These are phyloP conservation scores for Macropis europaea DNA, from an alignment of 2,888 invertebrate species.

Conservation along the genomic window DNA sequence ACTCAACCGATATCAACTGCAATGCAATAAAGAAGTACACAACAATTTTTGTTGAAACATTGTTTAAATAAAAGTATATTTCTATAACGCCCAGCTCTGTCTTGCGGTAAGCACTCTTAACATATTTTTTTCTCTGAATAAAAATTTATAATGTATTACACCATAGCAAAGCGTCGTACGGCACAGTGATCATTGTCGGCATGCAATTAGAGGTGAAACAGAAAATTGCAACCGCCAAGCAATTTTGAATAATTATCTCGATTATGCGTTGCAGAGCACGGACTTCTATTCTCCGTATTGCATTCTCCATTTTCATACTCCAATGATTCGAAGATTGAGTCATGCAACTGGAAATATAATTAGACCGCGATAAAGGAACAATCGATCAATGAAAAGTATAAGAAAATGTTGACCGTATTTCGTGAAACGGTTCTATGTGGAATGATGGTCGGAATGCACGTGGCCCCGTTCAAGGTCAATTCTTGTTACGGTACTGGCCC, in stretches of 20 bases:
- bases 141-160: too few species aligned
- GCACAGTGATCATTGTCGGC: too few species aligned
- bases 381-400: background rate
- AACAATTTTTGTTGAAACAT: too few species aligned
- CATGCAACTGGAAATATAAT: background rate
- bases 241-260: background rate
- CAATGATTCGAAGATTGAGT: background rate
- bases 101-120: too few species aligned
- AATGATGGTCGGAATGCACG: conserved; percentile 28
- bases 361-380: background rate
- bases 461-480: conserved; percentile 49
- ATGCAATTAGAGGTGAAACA: background rate
- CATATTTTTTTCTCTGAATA: too few species aligned
- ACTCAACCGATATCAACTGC: too few species aligned
- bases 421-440: conserved; percentile 6
- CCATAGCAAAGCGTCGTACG: too few species aligned
- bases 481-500: conserved; percentile 39
- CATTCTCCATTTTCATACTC: background rate
- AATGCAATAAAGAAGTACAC: too few species aligned
- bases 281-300: background rate
- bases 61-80: too few species aligned
- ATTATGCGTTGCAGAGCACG: background rate
- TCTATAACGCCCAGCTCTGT: too few species aligned
- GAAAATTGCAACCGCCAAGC: background rate
- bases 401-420: conserved; percentile 1